A percentile compares a stretch with the other conserved stretches of the same genome.
These are phyloP conservation scores for Tenualosa ilisha DNA, from an alignment of 2,797 vertebrate genomes.

Conservation along the genomic window DNA sequence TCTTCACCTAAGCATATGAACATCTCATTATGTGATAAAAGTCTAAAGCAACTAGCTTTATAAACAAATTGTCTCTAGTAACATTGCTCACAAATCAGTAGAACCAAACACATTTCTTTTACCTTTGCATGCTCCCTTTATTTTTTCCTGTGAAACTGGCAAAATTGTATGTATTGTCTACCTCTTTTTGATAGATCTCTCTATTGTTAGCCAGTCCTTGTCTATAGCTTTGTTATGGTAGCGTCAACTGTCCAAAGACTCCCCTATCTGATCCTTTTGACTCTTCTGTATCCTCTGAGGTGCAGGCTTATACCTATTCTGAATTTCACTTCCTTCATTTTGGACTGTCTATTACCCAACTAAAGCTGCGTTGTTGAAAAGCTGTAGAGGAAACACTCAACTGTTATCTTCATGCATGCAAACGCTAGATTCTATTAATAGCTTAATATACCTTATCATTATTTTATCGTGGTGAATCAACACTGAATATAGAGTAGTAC, in stretches of 20 bases:
- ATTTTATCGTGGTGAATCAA: constrained; percentile 31
- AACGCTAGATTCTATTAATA: constrained; percentile 55
- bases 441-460: constrained; percentile 29
- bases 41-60: not conserved
- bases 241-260: not conserved
- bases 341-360: constrained; percentile 18
- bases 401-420: constrained; percentile 52
- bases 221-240: not conserved
- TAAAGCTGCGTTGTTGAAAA: constrained; percentile 54
- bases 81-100: not conserved
- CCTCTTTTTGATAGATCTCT: not conserved
- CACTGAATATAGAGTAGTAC: not conserved
- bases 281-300: not conserved
- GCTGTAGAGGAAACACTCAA: constrained; percentile 52
- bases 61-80: not conserved
- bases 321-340: constrained; percentile 25
- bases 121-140: not conserved
- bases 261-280: not conserved
- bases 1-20: not conserved
- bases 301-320: not conserved
- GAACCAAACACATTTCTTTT: not conserved
- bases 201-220: not conserved
- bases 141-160: not conserved
- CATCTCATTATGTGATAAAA: not conserved
- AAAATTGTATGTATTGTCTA: not conserved